Percentiles rank a stretch among this genome's conserved stretches.
phyloP scores from a whole-genome alignment of 2,113 vertebrate species.

The Illadopsis cleaveri region DNA sequence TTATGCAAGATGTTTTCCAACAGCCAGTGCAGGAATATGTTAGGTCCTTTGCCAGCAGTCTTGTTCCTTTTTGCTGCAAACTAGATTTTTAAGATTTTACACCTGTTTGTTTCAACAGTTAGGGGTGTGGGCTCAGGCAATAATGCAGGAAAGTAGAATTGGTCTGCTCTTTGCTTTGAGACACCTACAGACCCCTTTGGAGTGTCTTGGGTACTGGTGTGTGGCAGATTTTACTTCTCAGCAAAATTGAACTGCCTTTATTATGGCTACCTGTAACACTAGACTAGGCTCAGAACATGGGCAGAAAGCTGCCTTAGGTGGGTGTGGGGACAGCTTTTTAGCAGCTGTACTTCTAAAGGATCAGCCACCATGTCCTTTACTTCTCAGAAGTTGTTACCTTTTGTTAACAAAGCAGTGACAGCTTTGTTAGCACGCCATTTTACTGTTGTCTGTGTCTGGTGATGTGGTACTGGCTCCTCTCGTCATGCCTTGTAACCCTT shows the following conservation, averaged over 20 bases:
- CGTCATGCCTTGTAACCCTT: background rate
- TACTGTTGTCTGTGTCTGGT: background rate
- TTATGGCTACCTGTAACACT: background rate
- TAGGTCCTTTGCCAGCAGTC: background rate
- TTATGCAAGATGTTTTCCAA: background rate
- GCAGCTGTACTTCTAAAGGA: background rate
- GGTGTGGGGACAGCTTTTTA: background rate
- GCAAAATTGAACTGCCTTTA: background rate
- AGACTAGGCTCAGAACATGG: background rate
- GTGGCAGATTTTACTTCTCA: background rate
- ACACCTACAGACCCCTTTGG: background rate
- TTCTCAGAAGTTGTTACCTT: background rate
- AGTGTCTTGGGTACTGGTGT: background rate
- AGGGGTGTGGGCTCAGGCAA: background rate
- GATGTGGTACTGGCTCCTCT: background rate
- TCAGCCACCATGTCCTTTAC: background rate
- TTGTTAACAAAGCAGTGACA: background rate
- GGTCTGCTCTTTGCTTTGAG: background rate
- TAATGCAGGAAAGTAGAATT: background rate
- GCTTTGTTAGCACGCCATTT: background rate
- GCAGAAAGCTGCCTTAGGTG: background rate
- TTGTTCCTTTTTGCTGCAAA: background rate
- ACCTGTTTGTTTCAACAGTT: background rate
- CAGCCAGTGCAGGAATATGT: background rate
- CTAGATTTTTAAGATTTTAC: background rate